phyloP scores from a whole-genome alignment of 2,888 invertebrate genomes.

The Hymenopus coronatus region DNA sequence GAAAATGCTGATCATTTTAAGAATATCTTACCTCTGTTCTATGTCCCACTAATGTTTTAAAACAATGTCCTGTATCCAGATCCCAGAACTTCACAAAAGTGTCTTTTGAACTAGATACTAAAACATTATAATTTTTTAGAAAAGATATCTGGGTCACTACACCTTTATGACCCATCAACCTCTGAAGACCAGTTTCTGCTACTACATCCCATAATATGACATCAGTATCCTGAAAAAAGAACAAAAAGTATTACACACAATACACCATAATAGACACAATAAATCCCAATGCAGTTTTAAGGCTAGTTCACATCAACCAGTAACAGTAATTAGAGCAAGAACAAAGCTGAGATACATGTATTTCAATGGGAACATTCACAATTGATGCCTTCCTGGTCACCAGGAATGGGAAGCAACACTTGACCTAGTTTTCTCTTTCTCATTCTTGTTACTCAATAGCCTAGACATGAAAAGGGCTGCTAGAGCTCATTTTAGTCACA shows the following conservation, averaged over 20 bases:
- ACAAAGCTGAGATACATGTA: no score
- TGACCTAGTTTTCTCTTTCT: no score
- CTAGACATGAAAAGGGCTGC: no score
- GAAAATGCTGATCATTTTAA: neutral
- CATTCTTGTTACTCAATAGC: no score
- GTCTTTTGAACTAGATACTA: conserved; percentile 87
- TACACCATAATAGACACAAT: neutral
- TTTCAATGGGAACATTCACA: no score
- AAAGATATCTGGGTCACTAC: conserved; percentile 79
- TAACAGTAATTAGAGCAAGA: no score
- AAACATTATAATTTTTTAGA: conserved; percentile 63
- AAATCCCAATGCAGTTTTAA: no score
- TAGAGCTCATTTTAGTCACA: no score
- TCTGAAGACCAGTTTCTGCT: conserved; percentile 82
- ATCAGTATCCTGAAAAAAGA: conserved; percentile 74
- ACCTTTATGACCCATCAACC: conserved; percentile 90
- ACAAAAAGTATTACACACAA: neutral
- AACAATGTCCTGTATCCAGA: conserved; percentile 90
- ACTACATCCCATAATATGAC: conserved; percentile 94
- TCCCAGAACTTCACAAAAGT: conserved; percentile 97
- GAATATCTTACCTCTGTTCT: conserved; percentile 65
- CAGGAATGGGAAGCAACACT: no score
- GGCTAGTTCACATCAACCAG: no score
- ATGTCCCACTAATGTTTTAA: conserved; percentile 89
- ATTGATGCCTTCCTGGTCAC: no score